Evolutionary conservation across 2,888 invertebrate genomes (phyloP).

Genomic region (Cheilosia pagana): DNA sequence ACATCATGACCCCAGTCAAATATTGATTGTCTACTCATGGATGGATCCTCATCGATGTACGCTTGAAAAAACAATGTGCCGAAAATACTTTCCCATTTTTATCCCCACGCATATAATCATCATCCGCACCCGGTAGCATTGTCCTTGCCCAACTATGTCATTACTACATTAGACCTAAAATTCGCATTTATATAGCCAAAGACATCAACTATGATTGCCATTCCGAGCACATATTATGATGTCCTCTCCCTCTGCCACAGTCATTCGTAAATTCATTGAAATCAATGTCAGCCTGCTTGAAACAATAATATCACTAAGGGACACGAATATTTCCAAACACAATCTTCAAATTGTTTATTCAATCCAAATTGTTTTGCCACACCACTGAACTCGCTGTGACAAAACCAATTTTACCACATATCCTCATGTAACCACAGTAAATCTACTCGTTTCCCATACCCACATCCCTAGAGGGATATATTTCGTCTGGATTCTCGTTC

Average conservation of each 20-base stretch:
- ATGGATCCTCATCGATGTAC: neutral
- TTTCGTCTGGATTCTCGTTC: neutral
- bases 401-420: neutral
- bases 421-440: neutral
- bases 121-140: neutral
- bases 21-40: no score
- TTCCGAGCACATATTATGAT: no score
- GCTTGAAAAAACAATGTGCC: neutral
- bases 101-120: neutral
- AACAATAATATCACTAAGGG: neutral
- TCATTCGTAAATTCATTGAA: neutral
- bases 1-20: no score
- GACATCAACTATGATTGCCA: neutral
- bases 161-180: neutral
- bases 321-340: neutral
- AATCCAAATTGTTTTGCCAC: neutral
- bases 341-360: conserved; percentile 18
- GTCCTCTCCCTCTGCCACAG: neutral
- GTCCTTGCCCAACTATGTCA: neutral
- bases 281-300: neutral
- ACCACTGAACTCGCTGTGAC: neutral
- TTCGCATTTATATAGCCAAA: neutral
- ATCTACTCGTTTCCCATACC: neutral
- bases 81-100: neutral
- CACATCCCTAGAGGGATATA: neutral